Evolutionary conservation across 2,113 vertebrate genomes (phyloP).

Genomic region (Phocoena phocoena): DNA sequence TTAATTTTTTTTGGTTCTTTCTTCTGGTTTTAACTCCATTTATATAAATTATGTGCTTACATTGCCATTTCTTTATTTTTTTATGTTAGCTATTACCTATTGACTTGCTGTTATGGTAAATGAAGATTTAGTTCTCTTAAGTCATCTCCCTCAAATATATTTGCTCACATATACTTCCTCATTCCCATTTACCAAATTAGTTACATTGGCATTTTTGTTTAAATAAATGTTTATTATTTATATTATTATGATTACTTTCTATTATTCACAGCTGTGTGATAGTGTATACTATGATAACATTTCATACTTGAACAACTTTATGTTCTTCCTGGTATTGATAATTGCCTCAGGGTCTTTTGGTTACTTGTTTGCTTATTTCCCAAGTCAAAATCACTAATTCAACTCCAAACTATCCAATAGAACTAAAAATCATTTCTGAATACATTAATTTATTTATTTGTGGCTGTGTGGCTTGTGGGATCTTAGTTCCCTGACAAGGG

Average conservation of each 20-base stretch:
- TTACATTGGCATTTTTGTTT: neutral
- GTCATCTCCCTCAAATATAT: neutral
- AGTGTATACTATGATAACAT: neutral
- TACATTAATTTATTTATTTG: neutral
- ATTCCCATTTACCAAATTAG: constrained; percentile 22
- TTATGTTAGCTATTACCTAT: neutral
- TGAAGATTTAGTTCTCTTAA: neutral
- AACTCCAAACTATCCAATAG: neutral
- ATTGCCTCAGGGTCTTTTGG: neutral
- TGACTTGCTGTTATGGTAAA: neutral
- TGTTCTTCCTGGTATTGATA: neutral
- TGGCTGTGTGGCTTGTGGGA: no score
- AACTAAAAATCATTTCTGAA: constrained; percentile 2
- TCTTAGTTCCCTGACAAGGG: no score
- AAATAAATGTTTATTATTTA: neutral
- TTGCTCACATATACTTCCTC: neutral
- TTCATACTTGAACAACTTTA: neutral
- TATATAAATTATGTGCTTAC: neutral
- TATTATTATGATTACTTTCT: neutral
- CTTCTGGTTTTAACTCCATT: neutral
- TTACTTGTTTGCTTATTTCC: neutral
- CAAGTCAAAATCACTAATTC: constrained; percentile 6
- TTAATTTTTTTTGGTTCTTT: neutral
- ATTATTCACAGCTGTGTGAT: neutral
- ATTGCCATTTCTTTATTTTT: neutral